A percentile compares a stretch with the other conserved stretches of the same genome.
These are phyloP conservation scores for Lepus americanus DNA, from an alignment of 2,113 vertebrate genomes.

Conservation along the genomic window DNA sequence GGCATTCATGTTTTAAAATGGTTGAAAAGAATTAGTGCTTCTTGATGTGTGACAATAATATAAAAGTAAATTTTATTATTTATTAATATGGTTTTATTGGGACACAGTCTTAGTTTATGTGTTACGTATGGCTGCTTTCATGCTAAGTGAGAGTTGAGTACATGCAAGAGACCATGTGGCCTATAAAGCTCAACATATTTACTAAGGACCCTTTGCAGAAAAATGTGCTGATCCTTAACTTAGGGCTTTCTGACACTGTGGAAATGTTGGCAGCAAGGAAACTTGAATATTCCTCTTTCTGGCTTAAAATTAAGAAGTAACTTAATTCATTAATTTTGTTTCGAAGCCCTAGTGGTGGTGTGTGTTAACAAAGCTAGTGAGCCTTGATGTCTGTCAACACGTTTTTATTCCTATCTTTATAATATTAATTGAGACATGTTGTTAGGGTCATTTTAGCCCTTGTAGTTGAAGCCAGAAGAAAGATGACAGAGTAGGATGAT, in stretches of 20 bases:
- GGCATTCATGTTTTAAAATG: constrained; percentile 17
- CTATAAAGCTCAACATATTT: neutral
- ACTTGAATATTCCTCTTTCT: neutral
- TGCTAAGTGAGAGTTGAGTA: neutral
- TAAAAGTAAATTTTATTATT: neutral
- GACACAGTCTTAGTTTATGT: neutral
- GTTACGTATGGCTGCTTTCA: neutral
- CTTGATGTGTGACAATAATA: neutral
- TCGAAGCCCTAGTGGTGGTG: neutral
- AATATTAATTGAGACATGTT: neutral
- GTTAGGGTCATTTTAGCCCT: neutral
- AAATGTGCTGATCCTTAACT: neutral
- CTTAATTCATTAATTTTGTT: neutral
- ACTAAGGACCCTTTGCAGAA: neutral
- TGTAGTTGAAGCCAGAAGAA: neutral
- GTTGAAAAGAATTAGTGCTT: neutral
- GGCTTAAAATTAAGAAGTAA: neutral
- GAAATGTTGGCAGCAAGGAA: neutral
- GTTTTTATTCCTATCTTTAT: neutral
- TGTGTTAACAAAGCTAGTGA: neutral
- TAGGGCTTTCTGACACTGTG: neutral
- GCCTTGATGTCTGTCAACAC: neutral
- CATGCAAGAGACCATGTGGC: neutral
- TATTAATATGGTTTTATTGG: neutral
- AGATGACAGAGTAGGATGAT: neutral